Percentiles rank a stretch among this genome's conserved stretches.
phyloP scores from a whole-genome alignment of 2,888 invertebrate species.

The Exocentrus adspersus region DNA sequence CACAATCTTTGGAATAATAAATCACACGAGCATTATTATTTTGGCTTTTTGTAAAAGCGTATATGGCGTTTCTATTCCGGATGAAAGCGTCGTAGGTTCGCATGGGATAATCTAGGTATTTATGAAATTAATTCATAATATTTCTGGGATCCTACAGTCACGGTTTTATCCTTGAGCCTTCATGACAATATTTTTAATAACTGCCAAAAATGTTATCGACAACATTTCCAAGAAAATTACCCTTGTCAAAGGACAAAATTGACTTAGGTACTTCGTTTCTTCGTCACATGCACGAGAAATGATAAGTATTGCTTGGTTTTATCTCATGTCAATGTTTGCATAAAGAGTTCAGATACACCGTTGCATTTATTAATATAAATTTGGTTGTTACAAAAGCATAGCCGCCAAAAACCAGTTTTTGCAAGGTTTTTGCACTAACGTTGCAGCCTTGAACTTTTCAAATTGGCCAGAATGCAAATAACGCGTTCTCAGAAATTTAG shows the following conservation, averaged over 20 bases:
- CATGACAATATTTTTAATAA: no score
- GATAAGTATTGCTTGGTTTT: no score
- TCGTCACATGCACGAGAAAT: no score
- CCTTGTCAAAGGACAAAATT: no score
- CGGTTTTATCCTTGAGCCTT: no score
- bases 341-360: not conserved
- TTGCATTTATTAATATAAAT: constrained; percentile 3
- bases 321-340: not conserved
- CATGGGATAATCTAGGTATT: not conserved
- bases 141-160: no score
- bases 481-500: constrained; percentile 5
- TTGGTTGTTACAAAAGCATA: constrained; percentile 1
- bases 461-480: constrained; percentile 10
- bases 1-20: constrained; percentile 19
- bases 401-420: constrained; percentile 18
- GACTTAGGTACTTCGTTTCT: no score
- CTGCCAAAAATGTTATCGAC: no score
- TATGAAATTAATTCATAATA: not conserved
- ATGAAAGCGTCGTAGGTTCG: not conserved
- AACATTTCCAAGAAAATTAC: no score
- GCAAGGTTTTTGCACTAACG: constrained; percentile 16
- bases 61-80: not conserved
- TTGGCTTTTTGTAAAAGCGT: constrained; percentile 3
- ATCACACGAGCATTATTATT: constrained; percentile 14
- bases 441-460: constrained; percentile 20